phyloP scores from a whole-genome alignment of 2,797 vertebrate species.

The Dicrostonyx torquatus region DNA sequence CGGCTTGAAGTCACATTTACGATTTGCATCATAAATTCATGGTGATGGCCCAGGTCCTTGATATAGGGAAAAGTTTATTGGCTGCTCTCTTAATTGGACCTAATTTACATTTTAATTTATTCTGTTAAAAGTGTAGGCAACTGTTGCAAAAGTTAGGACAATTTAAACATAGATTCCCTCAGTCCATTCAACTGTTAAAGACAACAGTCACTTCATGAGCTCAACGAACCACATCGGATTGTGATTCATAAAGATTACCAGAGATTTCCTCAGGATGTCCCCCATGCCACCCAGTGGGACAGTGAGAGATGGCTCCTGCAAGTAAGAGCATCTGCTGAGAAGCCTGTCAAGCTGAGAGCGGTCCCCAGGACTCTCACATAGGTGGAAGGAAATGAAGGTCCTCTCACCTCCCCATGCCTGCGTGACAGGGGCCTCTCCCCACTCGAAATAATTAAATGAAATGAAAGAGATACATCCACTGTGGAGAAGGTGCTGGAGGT shows the following conservation, averaged over 20 bases:
- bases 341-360: not conserved
- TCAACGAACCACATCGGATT: not conserved
- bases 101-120: slow-evolving; percentile 10
- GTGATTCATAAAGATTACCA: not conserved
- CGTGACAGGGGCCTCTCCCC: not conserved
- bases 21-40: not conserved
- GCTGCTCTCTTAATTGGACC: not conserved
- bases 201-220: not conserved
- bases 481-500: not conserved
- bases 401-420: not conserved
- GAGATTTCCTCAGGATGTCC: not conserved
- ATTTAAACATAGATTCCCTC: slow-evolving; percentile 15
- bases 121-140: slow-evolving; percentile 9
- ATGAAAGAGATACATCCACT: not conserved
- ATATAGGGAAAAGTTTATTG: not conserved
- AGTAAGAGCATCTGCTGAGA: not conserved
- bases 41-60: not conserved
- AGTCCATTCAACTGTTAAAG: not conserved
- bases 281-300: not conserved
- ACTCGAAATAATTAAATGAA: not conserved
- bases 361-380: not conserved
- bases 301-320: not conserved
- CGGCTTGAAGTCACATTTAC: not conserved
- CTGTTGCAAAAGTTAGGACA: not conserved
- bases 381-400: not conserved